Percentiles rank a stretch among this genome's conserved stretches.
These are phyloP conservation scores for Homalodisca vitripennis DNA, from an alignment of 1,140 invertebrate species.

Conservation along the genomic window DNA sequence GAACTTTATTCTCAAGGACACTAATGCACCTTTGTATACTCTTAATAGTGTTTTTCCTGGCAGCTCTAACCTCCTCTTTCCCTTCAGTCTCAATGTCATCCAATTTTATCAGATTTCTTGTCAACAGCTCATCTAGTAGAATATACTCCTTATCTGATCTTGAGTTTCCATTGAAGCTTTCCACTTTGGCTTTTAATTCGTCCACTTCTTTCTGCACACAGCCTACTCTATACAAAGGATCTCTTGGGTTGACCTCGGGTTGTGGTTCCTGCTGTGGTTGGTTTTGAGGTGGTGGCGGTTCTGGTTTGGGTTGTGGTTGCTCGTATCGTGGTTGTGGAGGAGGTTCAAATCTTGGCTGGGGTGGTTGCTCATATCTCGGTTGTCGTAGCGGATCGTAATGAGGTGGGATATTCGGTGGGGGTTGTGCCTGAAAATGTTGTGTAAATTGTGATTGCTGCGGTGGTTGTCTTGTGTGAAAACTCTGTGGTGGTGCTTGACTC, in stretches of 20 bases:
- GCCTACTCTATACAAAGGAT: constrained; percentile 76
- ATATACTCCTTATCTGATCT: constrained; percentile 82
- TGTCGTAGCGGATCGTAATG: constrained; percentile 20
- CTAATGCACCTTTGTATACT: constrained; percentile 84
- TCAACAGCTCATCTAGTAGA: constrained; percentile 93
- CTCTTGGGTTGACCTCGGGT: constrained; percentile 53
- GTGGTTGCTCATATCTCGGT: constrained; percentile 41
- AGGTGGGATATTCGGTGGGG: constrained; percentile 36
- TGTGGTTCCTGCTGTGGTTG: constrained; percentile 41
- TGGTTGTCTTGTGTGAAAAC: constrained; percentile 32
- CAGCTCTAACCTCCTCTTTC: constrained; percentile 81
- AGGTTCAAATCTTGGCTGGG: constrained; percentile 44
- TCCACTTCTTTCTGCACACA: constrained; percentile 78
- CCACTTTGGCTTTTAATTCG: constrained; percentile 72
- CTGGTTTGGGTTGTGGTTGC: constrained; percentile 35
- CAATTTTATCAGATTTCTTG: constrained; percentile 84
- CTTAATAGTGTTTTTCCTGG: constrained; percentile 83
- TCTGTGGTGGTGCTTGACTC: constrained; percentile 31
- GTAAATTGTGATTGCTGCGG: constrained; percentile 40
- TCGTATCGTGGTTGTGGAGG: constrained; percentile 31
- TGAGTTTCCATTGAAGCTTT: constrained; percentile 68
- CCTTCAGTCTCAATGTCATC: constrained; percentile 92
- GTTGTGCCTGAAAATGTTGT: constrained; percentile 41
- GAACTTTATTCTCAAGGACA: constrained; percentile 68
- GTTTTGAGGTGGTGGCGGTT: constrained; percentile 36